Base-by-base conservation (phyloP, 2,113 vertebrate genomes). In the Rutilus rutilus region DNA sequence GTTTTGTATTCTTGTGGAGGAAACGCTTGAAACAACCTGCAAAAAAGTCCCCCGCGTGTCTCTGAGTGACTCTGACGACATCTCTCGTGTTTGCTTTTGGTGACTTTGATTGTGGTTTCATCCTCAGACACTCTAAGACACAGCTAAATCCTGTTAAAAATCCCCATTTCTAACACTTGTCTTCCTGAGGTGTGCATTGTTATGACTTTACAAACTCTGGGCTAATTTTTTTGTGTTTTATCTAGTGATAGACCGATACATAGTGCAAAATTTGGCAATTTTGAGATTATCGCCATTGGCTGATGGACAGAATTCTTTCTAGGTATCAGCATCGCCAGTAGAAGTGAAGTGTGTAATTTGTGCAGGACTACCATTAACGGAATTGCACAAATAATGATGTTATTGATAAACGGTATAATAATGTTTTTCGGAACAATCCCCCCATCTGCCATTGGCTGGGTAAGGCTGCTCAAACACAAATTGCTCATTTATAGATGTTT, bases 141-240 rank as follows among this genome's bases (percentile, higher is more conserved):
- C 62, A 23, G 27, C 23, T 73, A 54, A 71, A 83, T 73, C 69
- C 2, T 3, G 27, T 82, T 6, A 52, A 12, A 19, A 42, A 64
- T 30, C 6, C 7, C 39, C 17, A 73, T 52, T 73, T 39, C 33
- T 83, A 74, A 59, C 64, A 59, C 23, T 12, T 2, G 2, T 69
- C 30, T 73, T 87, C 88, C 83, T 89, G 83, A 83, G 85, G 30
- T 71, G 71, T 57, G 50, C 69, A 78, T 2, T 36, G 57, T 86
- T 36, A 85, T 39, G 45, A 78, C 57, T 77, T 50, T 15, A 65
- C 64, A 80, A 19, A 59, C 65, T 62, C 82, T 85, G 80, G 17
- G 12, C 79, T 65, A 86, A 65, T 86, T 89, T 87, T 85, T 86
- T 89, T 81, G 45, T 65, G n/a, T 86, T 87, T 87, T 85, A 3